Evolutionary conservation across 2,113 vertebrate genomes (phyloP).

Genomic region (Motacilla tschutschensis): DNA sequence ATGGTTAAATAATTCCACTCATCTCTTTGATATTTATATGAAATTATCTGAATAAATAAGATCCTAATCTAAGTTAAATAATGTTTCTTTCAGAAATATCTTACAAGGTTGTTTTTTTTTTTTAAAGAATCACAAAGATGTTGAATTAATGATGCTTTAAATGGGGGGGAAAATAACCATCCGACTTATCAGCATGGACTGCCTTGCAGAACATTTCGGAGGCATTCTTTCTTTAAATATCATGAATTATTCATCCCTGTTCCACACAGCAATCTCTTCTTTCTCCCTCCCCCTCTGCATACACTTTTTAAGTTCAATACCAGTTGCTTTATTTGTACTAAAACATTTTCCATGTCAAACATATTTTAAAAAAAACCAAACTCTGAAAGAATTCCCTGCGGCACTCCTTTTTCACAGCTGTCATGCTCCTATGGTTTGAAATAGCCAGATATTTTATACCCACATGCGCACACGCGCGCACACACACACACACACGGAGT

Average conservation of each 20-base stretch:
- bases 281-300: constrained; percentile 46
- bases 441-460: constrained; percentile 53
- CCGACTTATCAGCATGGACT: constrained; percentile 73
- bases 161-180: constrained; percentile 68
- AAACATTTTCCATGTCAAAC: constrained; percentile 94
- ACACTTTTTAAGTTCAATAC: constrained; percentile 88
- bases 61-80: constrained; percentile 72
- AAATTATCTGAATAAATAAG: constrained; percentile 75
- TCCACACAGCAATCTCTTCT: constrained; percentile 76
- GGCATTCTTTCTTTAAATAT: constrained; percentile 84
- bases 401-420: constrained; percentile 94
- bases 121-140: constrained; percentile 59
- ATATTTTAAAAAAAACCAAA: constrained; percentile 81
- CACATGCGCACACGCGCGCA: neutral
- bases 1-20: constrained; percentile 68
- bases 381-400: constrained; percentile 86
- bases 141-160: constrained; percentile 81
- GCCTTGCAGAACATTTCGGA: constrained; percentile 76
- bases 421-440: constrained; percentile 90
- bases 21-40: constrained; percentile 64
- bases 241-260: constrained; percentile 92
- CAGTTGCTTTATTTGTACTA: constrained; percentile 94
- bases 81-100: constrained; percentile 56
- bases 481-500: constrained; percentile 3
- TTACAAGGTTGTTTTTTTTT: constrained; percentile 41